Percentiles rank a stretch among this genome's conserved stretches.
These are phyloP conservation scores for Melanostoma mellinum DNA, from an alignment of 2,888 invertebrate species.

Conservation along the genomic window DNA sequence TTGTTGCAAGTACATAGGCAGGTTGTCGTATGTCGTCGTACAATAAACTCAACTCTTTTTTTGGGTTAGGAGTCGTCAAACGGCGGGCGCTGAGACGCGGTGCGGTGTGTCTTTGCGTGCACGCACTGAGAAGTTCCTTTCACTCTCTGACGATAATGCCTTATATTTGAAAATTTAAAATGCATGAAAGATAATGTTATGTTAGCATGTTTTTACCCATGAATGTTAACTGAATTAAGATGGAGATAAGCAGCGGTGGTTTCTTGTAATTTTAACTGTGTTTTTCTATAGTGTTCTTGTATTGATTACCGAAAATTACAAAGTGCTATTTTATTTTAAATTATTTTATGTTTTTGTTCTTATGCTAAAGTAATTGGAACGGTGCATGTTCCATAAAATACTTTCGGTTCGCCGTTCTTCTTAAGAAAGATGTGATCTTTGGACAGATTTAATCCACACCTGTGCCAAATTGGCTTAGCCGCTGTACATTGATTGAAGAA, in stretches of 20 bases:
- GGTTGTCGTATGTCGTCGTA: conserved; percentile 37
- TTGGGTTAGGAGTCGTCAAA: conserved; percentile 18
- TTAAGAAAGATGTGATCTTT: too few species aligned
- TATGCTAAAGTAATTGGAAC: too few species aligned
- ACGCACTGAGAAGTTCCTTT: conserved; percentile 66
- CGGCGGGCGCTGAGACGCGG: background rate
- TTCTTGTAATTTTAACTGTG: too few species aligned
- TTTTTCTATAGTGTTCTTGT: too few species aligned
- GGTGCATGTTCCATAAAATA: too few species aligned
- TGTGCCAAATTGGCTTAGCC: too few species aligned
- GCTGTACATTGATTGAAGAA: too few species aligned
- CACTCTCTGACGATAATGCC: conserved; percentile 52
- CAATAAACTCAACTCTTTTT: conserved; percentile 25
- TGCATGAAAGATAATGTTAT: conserved; percentile 34
- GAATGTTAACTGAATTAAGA: conserved; percentile 19
- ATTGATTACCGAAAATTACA: too few species aligned
- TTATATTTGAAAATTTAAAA: conserved; percentile 38
- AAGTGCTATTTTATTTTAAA: too few species aligned
- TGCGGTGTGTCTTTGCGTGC: conserved; percentile 39
- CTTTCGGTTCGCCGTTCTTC: too few species aligned
- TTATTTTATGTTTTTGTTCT: too few species aligned
- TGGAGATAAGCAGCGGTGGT: conserved; percentile 27
- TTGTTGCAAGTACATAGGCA: conserved; percentile 24
- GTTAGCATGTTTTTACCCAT: conserved; percentile 5
- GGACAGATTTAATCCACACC: too few species aligned